phyloP scores from a whole-genome alignment of 2,113 vertebrate genomes.

The Hippopotamus amphibius region DNA sequence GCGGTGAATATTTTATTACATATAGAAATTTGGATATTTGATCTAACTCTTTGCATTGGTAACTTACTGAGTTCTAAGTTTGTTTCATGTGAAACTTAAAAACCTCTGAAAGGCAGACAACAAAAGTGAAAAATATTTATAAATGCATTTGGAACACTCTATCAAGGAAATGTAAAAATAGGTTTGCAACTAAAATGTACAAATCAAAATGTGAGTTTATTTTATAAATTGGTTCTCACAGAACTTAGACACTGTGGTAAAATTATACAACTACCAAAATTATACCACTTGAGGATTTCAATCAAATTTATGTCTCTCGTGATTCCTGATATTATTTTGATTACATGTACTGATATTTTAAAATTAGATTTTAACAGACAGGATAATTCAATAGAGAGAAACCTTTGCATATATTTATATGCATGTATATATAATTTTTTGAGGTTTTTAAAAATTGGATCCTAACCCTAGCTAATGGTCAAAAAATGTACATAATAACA shows the following conservation, averaged over 20 bases:
- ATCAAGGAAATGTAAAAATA: neutral
- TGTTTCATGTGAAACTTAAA: slow-evolving; percentile 42
- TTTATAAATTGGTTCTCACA: neutral
- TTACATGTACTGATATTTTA: neutral
- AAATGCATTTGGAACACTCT: neutral
- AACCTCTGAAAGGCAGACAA: slow-evolving; percentile 6
- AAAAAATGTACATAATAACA: neutral
- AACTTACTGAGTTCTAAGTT: slow-evolving; percentile 64
- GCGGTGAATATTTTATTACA: slow-evolving; percentile 64
- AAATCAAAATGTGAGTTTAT: neutral
- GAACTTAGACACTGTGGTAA: neutral
- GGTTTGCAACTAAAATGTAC: slow-evolving; percentile 4
- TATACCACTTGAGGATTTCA: slow-evolving; percentile 6
- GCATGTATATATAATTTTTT: neutral
- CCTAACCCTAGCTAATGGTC: neutral
- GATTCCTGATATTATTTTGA: neutral
- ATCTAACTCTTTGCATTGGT: slow-evolving; percentile 35
- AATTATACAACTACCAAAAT: neutral
- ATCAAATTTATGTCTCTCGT: neutral
- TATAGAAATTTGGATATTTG: slow-evolving; percentile 52
- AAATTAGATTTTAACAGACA: neutral
- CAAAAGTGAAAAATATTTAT: slow-evolving; percentile 15
- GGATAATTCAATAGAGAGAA: neutral
- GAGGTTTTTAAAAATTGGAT: neutral
- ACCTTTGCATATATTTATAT: neutral